Evolutionary conservation across 2,888 invertebrate species (phyloP), one percentile per base, ranked within the genome.

Genomic region (Thymelicus acteon): DNA sequence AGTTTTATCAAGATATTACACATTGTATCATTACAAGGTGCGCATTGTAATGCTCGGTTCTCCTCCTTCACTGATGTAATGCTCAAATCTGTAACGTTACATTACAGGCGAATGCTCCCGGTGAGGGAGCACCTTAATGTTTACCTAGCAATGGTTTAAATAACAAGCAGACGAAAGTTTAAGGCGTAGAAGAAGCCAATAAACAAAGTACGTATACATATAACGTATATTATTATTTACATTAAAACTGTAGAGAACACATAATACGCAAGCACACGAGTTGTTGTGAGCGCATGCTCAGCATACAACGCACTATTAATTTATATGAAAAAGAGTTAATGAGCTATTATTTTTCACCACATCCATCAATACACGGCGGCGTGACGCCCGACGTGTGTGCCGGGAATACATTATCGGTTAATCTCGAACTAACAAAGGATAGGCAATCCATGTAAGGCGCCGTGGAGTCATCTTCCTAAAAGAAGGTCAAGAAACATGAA

Each of bases 271-370:
- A 31, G 44, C 44, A 31, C 7, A 67, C 52, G 24, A 7, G 60
- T 62, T 44, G 37, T 7, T 6, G 39, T 15, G 15, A 40, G 12
- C 15, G 39, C 39, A 15, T 40, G 60, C 19, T 4, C 19, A 49
- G 44, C 40, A 61, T 68, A 68, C 52, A 69, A 62, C 47, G 31
- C 19, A 57, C 15, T 52, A 49, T 39, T 64, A 64, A 64, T 70
- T 64, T 12, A 37, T 64, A 98, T 83, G 93, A 95, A 60, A 95
- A 96, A 61, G 73, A 65, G 47, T 76, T 74, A 80, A 82, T 74
- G 77, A 79, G 73, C 78, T 75, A 79, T 80, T 78, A 75, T 78
- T 74, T 76, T 78, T 75, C 78, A 77, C 74, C 72, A 72, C 73
- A 77, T 76, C 75, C 70, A 76, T 65, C 70, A 57, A 57, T 75